Evolutionary conservation across 2,888 invertebrate species (phyloP), one percentile per base, ranked within the genome.

Genomic region (Tipula lateralis): DNA sequence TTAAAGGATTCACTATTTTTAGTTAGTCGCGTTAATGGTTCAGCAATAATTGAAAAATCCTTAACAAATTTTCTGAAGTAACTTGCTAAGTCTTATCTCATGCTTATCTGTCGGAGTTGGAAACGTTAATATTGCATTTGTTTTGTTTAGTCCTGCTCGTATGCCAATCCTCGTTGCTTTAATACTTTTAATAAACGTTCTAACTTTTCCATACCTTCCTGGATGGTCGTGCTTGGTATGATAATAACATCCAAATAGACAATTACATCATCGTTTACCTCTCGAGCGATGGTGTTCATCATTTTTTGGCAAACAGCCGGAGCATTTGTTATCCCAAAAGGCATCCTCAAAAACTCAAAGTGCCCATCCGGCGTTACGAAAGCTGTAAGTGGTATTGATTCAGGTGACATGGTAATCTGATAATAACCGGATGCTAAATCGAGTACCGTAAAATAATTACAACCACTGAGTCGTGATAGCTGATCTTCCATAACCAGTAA

Each of bases 351-450:
- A 84, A 87, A 88, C 83, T 88, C 87, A 34, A 86, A 88, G 50
- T 88, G 87, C 0, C 87, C 87, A 13, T 87, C 87, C 0, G 88
- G 87, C 0, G 87, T 87, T 0, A 88, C 86, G 84, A 88, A 88
- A 1, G 85, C 86, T 1, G 87, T 88, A 16, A 86, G 86, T 66
- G 84, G 85, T 50, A 85, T 85, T 44, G 81, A 84, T 1, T 50
- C 39, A 1, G 84, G 24, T 0, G 32, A 83, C 1, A 85, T 82
- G 12, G 85, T 66, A 34, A 84, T 83, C 83, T 86, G 85, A 81
- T 85, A 50, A 80, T 86, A 85, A 0, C 85, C 85, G 16, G 80
- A 83, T 83, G 83, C 39, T 36, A 86, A 80, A 85, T 86, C 85
- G 1, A 86, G 39, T 3, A 85, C 84, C 16, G 85, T 84, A 80